A percentile compares a stretch with the other conserved stretches of the same genome.
These are phyloP conservation scores for Polydrusus pterygomalis DNA, from an alignment of 2,888 invertebrate species.

Conservation along the genomic window DNA sequence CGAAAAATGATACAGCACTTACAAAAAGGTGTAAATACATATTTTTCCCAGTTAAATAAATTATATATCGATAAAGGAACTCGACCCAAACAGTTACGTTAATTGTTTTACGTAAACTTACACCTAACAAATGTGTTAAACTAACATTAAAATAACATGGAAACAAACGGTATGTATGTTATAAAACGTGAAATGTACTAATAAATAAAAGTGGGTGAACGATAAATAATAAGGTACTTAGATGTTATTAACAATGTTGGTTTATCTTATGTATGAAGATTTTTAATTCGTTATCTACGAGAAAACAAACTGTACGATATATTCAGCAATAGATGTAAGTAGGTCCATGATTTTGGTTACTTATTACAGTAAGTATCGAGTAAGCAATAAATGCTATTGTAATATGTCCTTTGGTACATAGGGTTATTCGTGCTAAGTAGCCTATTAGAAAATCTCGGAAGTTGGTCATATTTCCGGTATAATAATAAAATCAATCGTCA, in stretches of 20 bases:
- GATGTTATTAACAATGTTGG: not conserved
- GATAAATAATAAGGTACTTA: not conserved
- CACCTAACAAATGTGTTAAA: not conserved
- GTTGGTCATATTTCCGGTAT: too few species aligned
- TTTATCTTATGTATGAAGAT: not conserved
- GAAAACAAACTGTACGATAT: too few species aligned
- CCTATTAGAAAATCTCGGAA: too few species aligned
- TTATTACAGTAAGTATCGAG: too few species aligned
- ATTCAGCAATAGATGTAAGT: too few species aligned
- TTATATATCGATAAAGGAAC: not conserved
- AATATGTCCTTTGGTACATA: too few species aligned
- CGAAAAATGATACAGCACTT: conserved; percentile 35
- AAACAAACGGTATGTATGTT: not conserved
- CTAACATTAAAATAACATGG: not conserved
- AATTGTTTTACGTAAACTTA: not conserved
- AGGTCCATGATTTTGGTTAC: too few species aligned
- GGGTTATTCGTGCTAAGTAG: too few species aligned
- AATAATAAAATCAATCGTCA: too few species aligned
- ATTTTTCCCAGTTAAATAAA: not conserved
- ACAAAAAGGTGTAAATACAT: conserved; percentile 51
- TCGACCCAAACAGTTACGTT: not conserved
- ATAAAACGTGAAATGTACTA: not conserved
- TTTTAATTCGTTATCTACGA: not conserved
- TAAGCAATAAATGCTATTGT: too few species aligned
- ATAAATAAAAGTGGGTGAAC: not conserved